Conservation (phyloP, 2,113 vertebrate species). For the Vidua macroura region DNA sequence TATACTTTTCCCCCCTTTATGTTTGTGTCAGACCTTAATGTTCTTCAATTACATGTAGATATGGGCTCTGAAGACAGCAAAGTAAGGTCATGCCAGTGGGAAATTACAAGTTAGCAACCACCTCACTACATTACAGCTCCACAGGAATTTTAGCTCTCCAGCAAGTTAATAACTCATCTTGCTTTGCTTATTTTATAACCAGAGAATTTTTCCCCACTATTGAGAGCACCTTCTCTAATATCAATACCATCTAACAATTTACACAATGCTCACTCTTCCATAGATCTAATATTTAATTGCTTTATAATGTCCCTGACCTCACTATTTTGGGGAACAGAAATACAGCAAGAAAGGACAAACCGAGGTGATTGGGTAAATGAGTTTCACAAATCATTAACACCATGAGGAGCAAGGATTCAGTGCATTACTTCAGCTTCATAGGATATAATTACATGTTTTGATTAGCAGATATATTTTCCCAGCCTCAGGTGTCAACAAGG, state of each 20-base stretch:
- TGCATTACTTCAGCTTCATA: conserved; percentile 64
- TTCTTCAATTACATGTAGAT: background rate
- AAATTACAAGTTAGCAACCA: background rate
- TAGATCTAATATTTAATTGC: background rate
- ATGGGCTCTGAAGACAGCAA: background rate
- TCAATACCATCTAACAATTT: background rate
- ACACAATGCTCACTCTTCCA: background rate
- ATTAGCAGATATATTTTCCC: conserved; percentile 70
- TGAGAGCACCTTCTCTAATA: background rate
- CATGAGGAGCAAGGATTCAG: conserved; percentile 46
- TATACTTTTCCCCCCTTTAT: background rate
- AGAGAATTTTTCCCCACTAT: background rate
- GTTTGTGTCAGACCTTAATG: background rate
- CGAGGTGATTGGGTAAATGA: conserved; percentile 4
- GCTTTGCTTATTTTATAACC: background rate
- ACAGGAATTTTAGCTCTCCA: background rate
- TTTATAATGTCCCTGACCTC: conserved; percentile 23
- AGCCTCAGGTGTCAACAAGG: conserved; percentile 70
- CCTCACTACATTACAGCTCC: background rate
- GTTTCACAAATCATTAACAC: conserved; percentile 66
- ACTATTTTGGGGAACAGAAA: conserved; percentile 37
- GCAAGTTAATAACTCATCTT: background rate
- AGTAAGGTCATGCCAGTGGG: background rate
- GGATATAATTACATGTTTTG: conserved; percentile 73
- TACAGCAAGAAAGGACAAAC: conserved; percentile 21